Evolutionary conservation across 2,113 vertebrate genomes (phyloP).

Genomic region (Podarcis cretensis): DNA sequence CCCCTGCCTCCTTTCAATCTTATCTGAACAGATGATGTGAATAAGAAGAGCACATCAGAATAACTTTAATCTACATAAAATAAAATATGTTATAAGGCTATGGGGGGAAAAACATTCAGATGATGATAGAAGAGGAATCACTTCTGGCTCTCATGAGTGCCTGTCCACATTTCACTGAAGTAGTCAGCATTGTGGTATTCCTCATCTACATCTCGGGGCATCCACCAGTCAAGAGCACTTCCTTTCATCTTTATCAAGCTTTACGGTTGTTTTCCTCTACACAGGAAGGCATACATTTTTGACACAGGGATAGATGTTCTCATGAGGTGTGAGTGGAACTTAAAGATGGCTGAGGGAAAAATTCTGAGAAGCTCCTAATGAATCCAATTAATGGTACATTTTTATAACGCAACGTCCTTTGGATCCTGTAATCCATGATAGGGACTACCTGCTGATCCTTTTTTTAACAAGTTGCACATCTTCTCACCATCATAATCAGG

Average conservation of each 20-base stretch:
- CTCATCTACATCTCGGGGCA: too few species aligned
- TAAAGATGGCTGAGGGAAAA: not conserved
- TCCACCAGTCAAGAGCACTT: not conserved
- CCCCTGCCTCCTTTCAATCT: not conserved
- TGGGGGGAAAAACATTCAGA: not conserved
- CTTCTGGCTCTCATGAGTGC: not conserved
- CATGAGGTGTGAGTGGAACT: not conserved
- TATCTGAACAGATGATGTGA: accelerated
- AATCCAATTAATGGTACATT: not conserved
- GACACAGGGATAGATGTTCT: not conserved
- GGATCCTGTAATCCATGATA: not conserved
- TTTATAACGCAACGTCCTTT: not conserved
- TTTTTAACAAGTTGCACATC: not conserved
- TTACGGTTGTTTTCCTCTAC: not conserved
- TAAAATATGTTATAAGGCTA: conserved; percentile 3
- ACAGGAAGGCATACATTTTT: not conserved
- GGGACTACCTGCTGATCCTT: not conserved
- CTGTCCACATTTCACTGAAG: not conserved
- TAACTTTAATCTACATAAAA: not conserved
- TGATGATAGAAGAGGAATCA: not conserved
- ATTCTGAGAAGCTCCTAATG: not conserved
- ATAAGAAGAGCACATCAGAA: not conserved
- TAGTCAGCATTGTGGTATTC: not conserved
- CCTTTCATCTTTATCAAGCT: not conserved
- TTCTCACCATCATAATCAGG: not conserved